Percentiles rank a stretch among this genome's conserved stretches.
phyloP scores from a whole-genome alignment of 2,797 vertebrate species.

The Neopelma chrysocephalum region DNA sequence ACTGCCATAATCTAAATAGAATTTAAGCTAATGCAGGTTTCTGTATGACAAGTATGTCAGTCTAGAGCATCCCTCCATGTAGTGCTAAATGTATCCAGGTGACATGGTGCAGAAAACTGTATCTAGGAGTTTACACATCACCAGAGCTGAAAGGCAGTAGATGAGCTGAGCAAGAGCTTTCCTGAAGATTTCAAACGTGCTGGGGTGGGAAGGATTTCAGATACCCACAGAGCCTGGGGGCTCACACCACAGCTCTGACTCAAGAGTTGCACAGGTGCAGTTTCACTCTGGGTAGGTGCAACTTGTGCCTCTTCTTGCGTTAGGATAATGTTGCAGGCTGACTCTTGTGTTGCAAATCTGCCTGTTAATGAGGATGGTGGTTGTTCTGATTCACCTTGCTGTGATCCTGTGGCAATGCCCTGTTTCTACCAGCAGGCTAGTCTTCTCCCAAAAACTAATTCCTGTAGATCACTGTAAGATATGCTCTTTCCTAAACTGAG shows the following conservation, averaged over 20 bases:
- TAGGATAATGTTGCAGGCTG: not conserved
- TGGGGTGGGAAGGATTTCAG: not conserved
- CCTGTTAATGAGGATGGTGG: not conserved
- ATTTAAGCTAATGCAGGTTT: not conserved
- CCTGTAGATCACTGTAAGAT: not conserved
- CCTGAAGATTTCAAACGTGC: not conserved
- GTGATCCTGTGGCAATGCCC: not conserved
- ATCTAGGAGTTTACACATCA: not conserved
- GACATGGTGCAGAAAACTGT: not conserved
- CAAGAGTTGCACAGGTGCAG: not conserved
- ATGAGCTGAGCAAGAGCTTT: not conserved
- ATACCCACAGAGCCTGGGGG: not conserved
- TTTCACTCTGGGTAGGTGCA: not conserved
- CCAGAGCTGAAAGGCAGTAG: not conserved
- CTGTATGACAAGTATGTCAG: not conserved
- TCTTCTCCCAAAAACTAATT: not conserved
- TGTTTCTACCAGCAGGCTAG: not conserved
- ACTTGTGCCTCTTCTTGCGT: rapidly evolving
- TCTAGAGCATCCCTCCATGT: not conserved
- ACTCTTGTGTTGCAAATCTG: not conserved
- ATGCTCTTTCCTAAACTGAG: not conserved
- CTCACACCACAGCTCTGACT: not conserved
- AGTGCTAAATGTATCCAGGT: not conserved
- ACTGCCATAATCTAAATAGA: not conserved
- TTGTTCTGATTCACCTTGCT: not conserved